These are phyloP conservation scores for Saturnia japonica DNA, from an alignment of 2,888 invertebrate species.

Conservation along the genomic window DNA sequence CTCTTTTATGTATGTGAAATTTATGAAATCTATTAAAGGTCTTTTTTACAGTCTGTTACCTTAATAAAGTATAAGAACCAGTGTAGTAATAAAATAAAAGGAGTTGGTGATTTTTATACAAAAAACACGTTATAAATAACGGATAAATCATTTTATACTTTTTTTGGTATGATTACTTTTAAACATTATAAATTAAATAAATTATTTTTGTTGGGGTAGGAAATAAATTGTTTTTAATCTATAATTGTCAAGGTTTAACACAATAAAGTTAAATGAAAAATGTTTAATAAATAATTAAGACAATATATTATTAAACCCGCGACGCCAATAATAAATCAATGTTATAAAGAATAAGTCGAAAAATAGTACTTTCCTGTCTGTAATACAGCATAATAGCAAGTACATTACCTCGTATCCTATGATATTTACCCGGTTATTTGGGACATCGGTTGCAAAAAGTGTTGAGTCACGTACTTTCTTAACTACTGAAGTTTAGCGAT, in stretches of 20 bases:
- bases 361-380: neutral
- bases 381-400: neutral
- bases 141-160: too few relatives aligned
- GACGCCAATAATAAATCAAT: neutral
- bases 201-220: too few relatives aligned
- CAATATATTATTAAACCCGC: neutral
- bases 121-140: neutral
- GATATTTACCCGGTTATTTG: constrained; percentile 32
- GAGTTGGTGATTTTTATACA: neutral
- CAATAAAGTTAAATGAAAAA: too few relatives aligned
- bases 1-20: too few relatives aligned
- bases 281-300: too few relatives aligned
- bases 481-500: constrained; percentile 59
- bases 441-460: constrained; percentile 35
- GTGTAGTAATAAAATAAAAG: neutral
- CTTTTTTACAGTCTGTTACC: neutral
- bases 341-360: neutral
- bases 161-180: too few relatives aligned
- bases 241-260: too few relatives aligned
- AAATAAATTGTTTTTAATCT: too few relatives aligned
- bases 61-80: neutral
- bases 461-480: constrained; percentile 57
- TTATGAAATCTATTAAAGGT: neutral
- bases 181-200: too few relatives aligned
- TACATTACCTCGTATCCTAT: constrained; percentile 14